These are phyloP conservation scores for Drosophila serrata DNA, from an alignment of 1,140 invertebrate genomes.

Conservation along the genomic window DNA sequence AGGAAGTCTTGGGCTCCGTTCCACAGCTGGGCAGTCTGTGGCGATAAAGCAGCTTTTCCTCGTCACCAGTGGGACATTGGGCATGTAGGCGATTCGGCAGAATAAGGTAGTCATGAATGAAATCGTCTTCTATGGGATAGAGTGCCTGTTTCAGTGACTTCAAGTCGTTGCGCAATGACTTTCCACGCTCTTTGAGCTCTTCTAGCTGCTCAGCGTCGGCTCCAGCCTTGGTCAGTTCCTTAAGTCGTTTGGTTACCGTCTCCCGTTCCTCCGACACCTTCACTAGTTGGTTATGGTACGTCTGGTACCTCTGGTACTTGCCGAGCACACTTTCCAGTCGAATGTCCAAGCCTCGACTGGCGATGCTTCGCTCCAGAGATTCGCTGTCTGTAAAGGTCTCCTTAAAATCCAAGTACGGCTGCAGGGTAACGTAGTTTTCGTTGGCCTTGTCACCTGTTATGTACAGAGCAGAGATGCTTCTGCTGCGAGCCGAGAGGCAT, in stretches of 20 bases:
- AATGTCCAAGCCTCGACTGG: constrained; percentile 85
- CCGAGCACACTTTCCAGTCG: constrained; percentile 85
- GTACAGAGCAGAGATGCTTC: constrained; percentile 87
- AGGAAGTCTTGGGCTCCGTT: background rate
- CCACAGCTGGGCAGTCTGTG: constrained; percentile 39
- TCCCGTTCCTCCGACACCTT: constrained; percentile 84
- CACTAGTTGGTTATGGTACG: constrained; percentile 80
- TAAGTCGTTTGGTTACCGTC: constrained; percentile 68
- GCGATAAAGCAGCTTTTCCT: constrained; percentile 85
- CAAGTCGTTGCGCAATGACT: constrained; percentile 86
- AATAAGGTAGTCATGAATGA: constrained; percentile 86
- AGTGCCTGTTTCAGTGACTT: constrained; percentile 86
- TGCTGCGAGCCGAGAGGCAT: constrained; percentile 3
- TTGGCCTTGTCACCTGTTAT: constrained; percentile 87
- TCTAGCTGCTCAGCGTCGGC: constrained; percentile 35
- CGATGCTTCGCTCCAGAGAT: constrained; percentile 86
- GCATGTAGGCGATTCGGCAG: constrained; percentile 88
- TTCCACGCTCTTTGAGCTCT: constrained; percentile 85
- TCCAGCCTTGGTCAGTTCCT: constrained; percentile 54
- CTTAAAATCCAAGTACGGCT: constrained; percentile 87
- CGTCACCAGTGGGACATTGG: constrained; percentile 86
- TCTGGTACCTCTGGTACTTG: constrained; percentile 86
- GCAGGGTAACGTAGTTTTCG: constrained; percentile 86
- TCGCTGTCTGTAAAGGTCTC: constrained; percentile 85
- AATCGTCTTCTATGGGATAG: constrained; percentile 87